These are phyloP conservation scores for Microcebus jonahi DNA, from an alignment of 2,113 vertebrate genomes.

Conservation along the genomic window DNA sequence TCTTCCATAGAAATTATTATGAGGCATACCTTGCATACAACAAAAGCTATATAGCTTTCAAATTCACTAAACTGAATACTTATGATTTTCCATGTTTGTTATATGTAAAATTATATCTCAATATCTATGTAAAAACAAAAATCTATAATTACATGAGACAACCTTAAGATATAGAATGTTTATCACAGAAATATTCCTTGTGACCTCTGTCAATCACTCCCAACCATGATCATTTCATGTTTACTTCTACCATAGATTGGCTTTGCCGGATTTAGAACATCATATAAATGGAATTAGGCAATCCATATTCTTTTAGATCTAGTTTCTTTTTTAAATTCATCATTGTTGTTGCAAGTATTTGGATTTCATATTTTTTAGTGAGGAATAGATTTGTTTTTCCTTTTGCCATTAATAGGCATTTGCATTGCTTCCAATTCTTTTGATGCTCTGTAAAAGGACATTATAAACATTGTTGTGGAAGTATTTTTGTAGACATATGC, in stretches of 20 bases:
- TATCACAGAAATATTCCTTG: not conserved
- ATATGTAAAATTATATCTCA: not conserved
- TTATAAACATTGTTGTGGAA: not conserved
- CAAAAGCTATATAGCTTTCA: conserved; percentile 44
- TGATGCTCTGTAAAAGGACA: not conserved
- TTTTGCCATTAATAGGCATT: not conserved
- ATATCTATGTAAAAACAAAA: conserved; percentile 4
- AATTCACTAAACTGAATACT: conserved; percentile 21
- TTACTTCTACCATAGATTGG: not conserved
- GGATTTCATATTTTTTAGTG: not conserved
- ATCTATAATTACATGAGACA: not conserved
- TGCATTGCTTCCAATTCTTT: not conserved
- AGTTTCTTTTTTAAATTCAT: not conserved
- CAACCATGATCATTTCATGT: not conserved
- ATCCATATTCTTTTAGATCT: not conserved
- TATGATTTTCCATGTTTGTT: not conserved
- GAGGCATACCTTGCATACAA: not conserved
- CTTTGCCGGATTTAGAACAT: conserved; percentile 30
- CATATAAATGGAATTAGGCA: not conserved
- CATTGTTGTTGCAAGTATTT: not conserved
- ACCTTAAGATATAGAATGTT: not conserved
- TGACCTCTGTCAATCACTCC: not conserved
- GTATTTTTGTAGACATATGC: not conserved
- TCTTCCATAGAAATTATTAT: not conserved
- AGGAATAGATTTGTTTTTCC: not conserved